Conservation (phyloP, 2,888 invertebrate genomes). For the Pristionchus exspectatus region DNA sequence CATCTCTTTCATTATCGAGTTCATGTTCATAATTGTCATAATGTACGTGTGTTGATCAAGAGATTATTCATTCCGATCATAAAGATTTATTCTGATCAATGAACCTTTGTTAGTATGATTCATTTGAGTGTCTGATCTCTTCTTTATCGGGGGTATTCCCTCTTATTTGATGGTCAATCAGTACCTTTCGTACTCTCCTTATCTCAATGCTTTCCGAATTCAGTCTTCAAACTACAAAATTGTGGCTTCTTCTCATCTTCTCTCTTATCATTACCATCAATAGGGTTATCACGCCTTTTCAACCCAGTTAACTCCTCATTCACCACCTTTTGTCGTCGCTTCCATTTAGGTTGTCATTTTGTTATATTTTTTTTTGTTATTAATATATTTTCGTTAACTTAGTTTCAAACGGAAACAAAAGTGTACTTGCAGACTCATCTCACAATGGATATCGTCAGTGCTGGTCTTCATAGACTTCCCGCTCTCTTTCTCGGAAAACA, state of each 20-base stretch:
- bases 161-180: not conserved
- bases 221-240: constrained; percentile 28
- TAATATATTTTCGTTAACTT: not conserved
- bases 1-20: not conserved
- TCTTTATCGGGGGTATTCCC: not conserved
- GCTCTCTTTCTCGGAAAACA: constrained; percentile 29
- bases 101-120: not conserved
- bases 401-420: not conserved
- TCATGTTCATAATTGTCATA: not conserved
- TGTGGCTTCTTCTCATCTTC: not conserved
- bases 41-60: not conserved
- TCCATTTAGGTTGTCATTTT: not conserved
- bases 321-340: not conserved
- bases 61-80: not conserved
- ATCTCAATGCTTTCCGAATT: not conserved
- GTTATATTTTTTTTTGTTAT: not conserved
- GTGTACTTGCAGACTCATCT: not conserved
- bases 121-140: not conserved
- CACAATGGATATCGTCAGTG: not conserved
- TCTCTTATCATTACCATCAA: not conserved
- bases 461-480: not conserved
- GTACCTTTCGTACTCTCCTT: not conserved
- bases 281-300: constrained; percentile 39
- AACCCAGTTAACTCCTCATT: not conserved
- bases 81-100: not conserved